Evolutionary conservation across 2,113 vertebrate species (phyloP).

Genomic region (Platycercus adscitus): DNA sequence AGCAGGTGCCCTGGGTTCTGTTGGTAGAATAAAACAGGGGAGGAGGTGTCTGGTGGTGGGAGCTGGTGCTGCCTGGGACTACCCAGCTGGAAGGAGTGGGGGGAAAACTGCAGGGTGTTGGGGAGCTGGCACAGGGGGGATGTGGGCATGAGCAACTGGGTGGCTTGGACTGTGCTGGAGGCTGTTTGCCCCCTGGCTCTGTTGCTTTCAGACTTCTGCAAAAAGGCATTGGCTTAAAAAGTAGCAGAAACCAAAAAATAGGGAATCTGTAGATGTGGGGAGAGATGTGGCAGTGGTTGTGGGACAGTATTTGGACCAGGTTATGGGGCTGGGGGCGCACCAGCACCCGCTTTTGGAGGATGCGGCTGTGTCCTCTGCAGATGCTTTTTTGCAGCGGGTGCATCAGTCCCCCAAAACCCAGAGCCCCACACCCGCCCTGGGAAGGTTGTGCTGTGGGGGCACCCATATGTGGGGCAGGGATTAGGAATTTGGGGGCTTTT

Average conservation of each 20-base stretch:
- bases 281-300: background rate
- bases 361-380: background rate
- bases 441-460: background rate
- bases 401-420: background rate
- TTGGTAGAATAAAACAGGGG: background rate
- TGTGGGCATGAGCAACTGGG: rapidly evolving
- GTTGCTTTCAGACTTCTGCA: background rate
- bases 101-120: background rate
- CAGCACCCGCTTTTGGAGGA: rapidly evolving
- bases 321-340: background rate
- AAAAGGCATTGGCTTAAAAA: background rate
- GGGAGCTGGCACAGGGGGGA: background rate
- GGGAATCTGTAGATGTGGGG: background rate
- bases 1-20: background rate
- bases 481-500: background rate
- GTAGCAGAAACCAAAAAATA: background rate
- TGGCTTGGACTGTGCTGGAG: background rate
- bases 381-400: rapidly evolving
- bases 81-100: background rate
- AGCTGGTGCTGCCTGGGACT: background rate
- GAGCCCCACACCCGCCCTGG: rapidly evolving
- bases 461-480: rapidly evolving
- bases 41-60: background rate
- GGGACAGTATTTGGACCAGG: background rate
- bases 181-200: background rate